These are phyloP conservation scores for Heliconius charithonia DNA, from an alignment of 2,888 invertebrate species.

Conservation along the genomic window DNA sequence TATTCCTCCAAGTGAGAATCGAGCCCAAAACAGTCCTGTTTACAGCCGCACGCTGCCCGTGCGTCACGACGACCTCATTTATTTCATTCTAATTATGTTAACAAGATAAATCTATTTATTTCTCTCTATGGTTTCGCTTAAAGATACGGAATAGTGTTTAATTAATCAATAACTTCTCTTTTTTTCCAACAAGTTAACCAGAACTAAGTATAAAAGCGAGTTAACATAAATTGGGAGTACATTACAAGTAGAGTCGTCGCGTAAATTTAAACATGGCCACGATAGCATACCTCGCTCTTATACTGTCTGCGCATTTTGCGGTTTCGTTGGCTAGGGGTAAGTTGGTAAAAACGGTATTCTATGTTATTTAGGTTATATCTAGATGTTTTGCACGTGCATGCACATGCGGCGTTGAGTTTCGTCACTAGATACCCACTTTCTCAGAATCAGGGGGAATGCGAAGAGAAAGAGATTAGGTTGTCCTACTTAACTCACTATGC, in stretches of 20 bases:
- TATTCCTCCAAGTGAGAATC: too few species aligned
- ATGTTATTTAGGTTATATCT: too few species aligned
- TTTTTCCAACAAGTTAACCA: background rate
- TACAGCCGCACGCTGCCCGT: too few species aligned
- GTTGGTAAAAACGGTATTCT: background rate
- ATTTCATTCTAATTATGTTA: too few species aligned
- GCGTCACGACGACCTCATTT: too few species aligned
- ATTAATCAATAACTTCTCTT: background rate
- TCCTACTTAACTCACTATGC: too few species aligned
- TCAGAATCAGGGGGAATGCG: too few species aligned
- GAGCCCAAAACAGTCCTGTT: too few species aligned
- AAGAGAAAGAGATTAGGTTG: too few species aligned
- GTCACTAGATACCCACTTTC: too few species aligned
- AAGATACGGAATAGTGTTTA: background rate
- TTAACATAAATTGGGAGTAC: background rate
- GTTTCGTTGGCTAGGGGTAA: background rate
- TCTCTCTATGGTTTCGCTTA: background rate
- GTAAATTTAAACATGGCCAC: background rate
- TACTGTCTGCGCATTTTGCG: background rate
- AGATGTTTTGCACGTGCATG: too few species aligned
- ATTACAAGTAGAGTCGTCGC: background rate
- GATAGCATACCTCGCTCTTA: background rate
- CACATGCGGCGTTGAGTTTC: too few species aligned
- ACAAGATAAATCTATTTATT: background rate
- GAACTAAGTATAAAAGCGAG: background rate